Conservation (phyloP, 2,113 vertebrate species). For the Rostratula benghalensis region DNA sequence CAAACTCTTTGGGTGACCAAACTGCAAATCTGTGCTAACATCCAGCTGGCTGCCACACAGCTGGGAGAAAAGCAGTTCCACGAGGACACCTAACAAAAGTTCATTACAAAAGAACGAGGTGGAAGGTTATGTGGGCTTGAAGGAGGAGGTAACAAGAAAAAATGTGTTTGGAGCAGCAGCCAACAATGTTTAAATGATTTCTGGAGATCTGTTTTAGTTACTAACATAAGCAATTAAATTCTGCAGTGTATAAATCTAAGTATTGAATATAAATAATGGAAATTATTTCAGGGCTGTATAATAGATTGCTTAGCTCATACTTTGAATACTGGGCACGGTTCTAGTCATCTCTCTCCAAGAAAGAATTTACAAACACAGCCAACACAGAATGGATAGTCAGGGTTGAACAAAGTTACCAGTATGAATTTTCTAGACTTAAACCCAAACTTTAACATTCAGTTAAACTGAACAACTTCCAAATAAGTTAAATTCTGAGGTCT, state of each 20-base stretch:
- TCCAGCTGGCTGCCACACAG: background rate
- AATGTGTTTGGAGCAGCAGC: background rate
- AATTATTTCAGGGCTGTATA: slow-evolving; percentile 10
- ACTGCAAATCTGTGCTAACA: background rate
- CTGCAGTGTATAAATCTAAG: background rate
- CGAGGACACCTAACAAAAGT: background rate
- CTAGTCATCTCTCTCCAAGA: background rate
- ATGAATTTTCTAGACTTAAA: background rate
- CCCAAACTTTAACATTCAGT: background rate
- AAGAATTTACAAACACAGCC: slow-evolving; percentile 16
- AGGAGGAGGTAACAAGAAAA: background rate
- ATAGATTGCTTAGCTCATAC: slow-evolving; percentile 27
- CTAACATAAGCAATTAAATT: background rate
- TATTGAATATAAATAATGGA: slow-evolving; percentile 34
- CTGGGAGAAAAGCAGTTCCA: background rate
- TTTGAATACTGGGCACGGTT: background rate
- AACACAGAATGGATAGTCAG: background rate
- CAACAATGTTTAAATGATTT: background rate
- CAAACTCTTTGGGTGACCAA: background rate
- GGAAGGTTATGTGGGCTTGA: background rate
- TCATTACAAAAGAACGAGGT: background rate
- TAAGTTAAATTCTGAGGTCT: background rate
- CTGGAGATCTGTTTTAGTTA: slow-evolving; percentile 18
- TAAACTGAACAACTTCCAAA: background rate
- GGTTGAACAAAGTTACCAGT: background rate